A percentile compares a stretch with the other conserved stretches of the same genome.
Conservation (phyloP, 2,113 vertebrate genomes). For the Pycnonotus jocosus region DNA sequence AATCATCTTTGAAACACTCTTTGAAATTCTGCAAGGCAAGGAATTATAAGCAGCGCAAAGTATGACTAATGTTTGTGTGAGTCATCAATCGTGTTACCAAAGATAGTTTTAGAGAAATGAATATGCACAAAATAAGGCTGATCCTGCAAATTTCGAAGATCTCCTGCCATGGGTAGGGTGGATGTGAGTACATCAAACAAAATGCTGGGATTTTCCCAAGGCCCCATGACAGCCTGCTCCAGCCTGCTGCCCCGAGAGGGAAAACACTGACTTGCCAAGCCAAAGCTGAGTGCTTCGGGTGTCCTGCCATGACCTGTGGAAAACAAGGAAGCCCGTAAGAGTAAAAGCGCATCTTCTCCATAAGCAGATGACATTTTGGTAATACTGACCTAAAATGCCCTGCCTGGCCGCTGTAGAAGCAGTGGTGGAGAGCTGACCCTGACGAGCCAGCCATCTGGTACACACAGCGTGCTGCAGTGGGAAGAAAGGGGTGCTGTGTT, state of each 20-base stretch:
- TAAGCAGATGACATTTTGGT: background rate
- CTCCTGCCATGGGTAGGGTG: background rate
- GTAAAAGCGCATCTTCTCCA: background rate
- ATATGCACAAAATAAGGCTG: constrained; percentile 16
- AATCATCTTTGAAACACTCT: background rate
- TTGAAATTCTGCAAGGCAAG: constrained; percentile 31
- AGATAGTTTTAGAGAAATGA: constrained; percentile 11
- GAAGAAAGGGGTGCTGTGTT: background rate
- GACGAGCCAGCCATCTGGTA: background rate
- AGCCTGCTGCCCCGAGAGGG: background rate
- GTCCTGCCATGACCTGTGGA: accelerated
- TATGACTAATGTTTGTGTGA: constrained; percentile 41
- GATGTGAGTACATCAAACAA: background rate
- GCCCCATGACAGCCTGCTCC: background rate
- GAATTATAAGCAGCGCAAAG: background rate
- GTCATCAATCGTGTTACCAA: background rate
- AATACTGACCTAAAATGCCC: background rate
- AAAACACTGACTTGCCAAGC: background rate
- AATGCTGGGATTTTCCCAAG: background rate
- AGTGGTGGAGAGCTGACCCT: background rate
- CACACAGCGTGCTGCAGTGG: accelerated
- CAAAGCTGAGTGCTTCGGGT: background rate
- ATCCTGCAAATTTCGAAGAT: constrained; percentile 5
- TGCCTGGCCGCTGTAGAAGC: background rate
- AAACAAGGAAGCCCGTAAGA: background rate